Evolutionary conservation across 2,888 invertebrate species (phyloP), one percentile per base, ranked within the genome.

Genomic region (Acrobasis consociella): DNA sequence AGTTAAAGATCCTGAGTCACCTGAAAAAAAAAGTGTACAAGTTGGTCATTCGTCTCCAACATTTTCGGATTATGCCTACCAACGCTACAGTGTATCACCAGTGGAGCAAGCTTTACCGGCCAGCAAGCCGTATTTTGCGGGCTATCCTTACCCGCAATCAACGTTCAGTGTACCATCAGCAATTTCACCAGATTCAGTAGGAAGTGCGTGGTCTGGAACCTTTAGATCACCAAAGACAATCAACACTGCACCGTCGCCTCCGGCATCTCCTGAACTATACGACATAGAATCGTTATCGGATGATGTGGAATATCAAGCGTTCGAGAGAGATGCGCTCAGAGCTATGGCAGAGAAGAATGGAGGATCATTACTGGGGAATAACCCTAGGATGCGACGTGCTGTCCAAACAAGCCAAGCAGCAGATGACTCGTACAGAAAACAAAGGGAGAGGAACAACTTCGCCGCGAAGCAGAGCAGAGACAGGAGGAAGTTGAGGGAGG

Each of bases 401-500:
- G 89, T 91, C 11, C 87, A 87, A 60, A 76, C 80, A 0, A 76
- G 69, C 46, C 75, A 80, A 63, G 68, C 74, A 83, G 86, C 62
- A 94, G 83, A 96, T 74, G 97, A 97, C 80, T 95, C 96, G 0
- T 99, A 99, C 79, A 96, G 96, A 93, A 98, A 97, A 74, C 94
- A 98, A 63, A 91, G 99, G 10, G 94, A 96, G 69, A 97, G 97
- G 80, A 99, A 99, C 84, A 99, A 99, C 82, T 97, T 96, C 68
- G 99, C 99, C 0, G 99, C 99, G 0, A 99, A 99, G 85, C 94
- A 98, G 72, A 98, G 98, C 0, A 93, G 99, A 3, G 99, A 99
- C 77, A 95, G 97, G 0, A 93, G 99, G 64, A 94, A 98, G 72
- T 95, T 96, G 52, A 97, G 98, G 74, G 99, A 99, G 82, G 98